Evolutionary conservation across 2,113 vertebrate species (phyloP).

Genomic region (Panthera leo): DNA sequence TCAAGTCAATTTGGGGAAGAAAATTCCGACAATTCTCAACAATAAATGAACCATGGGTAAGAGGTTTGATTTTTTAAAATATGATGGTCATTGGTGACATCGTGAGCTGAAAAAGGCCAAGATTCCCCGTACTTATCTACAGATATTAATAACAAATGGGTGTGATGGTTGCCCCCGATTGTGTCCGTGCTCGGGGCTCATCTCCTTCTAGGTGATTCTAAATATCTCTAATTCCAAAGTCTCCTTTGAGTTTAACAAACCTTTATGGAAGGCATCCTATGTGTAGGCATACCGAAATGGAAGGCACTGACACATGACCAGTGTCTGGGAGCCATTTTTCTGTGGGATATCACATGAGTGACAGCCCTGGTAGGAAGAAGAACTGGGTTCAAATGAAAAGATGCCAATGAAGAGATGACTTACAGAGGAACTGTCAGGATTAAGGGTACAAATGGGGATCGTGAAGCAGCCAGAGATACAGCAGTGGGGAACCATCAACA

Average conservation of each 20-base stretch:
- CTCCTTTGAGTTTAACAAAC: background rate
- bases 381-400: background rate
- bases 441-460: background rate
- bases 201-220: background rate
- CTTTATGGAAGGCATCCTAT: background rate
- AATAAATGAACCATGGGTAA: background rate
- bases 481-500: background rate
- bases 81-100: background rate
- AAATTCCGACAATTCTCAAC: background rate
- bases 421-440: background rate
- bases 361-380: background rate
- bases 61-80: background rate
- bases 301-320: background rate
- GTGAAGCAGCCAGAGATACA: background rate
- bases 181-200: background rate
- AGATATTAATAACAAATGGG: background rate
- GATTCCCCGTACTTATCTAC: background rate
- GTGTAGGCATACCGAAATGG: background rate
- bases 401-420: background rate
- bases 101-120: background rate
- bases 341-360: background rate
- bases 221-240: background rate
- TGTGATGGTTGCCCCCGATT: no score
- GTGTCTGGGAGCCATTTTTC: background rate
- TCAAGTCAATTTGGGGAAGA: background rate